Percentiles rank a stretch among this genome's conserved stretches.
These are phyloP conservation scores for Anticlea derivata DNA, from an alignment of 2,888 invertebrate genomes.

Conservation along the genomic window DNA sequence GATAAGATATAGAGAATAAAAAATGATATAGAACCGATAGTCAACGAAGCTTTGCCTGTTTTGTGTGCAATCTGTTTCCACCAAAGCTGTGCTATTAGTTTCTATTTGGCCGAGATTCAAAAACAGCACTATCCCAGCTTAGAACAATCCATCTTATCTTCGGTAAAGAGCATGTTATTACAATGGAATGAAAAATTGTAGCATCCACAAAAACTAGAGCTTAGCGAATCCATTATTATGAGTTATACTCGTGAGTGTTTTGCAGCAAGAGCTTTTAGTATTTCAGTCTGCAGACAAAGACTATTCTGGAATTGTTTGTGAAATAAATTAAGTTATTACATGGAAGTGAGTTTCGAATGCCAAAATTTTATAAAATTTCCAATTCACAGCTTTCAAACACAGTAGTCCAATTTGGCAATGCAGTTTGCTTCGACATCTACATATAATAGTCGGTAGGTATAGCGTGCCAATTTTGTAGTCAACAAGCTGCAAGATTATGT, in stretches of 20 bases:
- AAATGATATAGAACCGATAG: background rate
- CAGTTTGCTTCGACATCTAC: background rate
- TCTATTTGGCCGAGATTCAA: conserved; percentile 24
- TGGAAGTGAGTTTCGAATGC: background rate
- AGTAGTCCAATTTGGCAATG: background rate
- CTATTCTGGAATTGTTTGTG: conserved; percentile 1
- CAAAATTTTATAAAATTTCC: background rate
- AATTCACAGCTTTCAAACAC: background rate
- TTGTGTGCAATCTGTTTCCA: background rate
- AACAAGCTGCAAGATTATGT: conserved; percentile 1
- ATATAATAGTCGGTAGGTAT: background rate
- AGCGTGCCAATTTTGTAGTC: background rate
- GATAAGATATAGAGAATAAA: background rate
- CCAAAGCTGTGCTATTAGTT: conserved; percentile 5
- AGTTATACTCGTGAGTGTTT: conserved; percentile 28
- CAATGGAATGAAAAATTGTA: conserved; percentile 34
- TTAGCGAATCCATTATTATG: conserved; percentile 35
- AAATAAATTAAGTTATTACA: background rate
- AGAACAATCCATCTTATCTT: conserved; percentile 32
- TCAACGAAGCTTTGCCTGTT: background rate
- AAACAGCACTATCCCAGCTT: conserved; percentile 14
- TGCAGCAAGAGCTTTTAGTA: conserved; percentile 22
- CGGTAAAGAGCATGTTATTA: conserved; percentile 30
- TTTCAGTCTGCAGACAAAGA: conserved; percentile 13
- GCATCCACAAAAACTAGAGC: conserved; percentile 26